Evolutionary conservation across 2,797 vertebrate species (phyloP), one percentile per base, ranked within the genome.

Genomic region (Gambelia wislizenii): DNA sequence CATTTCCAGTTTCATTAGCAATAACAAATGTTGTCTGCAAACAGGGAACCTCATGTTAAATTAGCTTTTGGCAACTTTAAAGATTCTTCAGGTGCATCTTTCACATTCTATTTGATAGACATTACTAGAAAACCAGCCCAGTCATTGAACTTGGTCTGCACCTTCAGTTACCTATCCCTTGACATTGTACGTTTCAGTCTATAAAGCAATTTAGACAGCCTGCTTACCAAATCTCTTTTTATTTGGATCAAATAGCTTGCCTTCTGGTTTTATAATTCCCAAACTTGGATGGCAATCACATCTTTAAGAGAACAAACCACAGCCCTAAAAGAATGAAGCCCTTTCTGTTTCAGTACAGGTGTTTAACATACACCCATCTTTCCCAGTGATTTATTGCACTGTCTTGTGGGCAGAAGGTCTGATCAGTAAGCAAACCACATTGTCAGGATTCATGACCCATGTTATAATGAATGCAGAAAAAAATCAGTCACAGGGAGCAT

Each of bases 321-420:
- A 3, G 1, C 0, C 2, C 3, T 4, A 13, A 56, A n/a, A 59
- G 30, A 79, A 84, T 6, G 61, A 83, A 78, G 91, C 42, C 75
- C 80, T 85, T 84, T 39, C 67, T 69, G 82, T 91, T 93, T 80
- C 39, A 6, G 59, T 90, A 87, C n/a, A 92, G 69, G 12, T 91
- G 67, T 89, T 94, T 95, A 93, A 89, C n/a, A 89, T 90, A 70
- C 9, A 70, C 8, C 0, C 78, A 6, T 67, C 85, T 79, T 85
- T 91, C 87, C 85, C 76, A 69, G 3, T 92, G 87, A 93, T 95
- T 92, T 90, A 87, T 94, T 93, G 79, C 3, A 47, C 79, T 93
- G 78, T 91, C 42, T 90, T 75, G 1, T 42, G 52, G 20, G 85
- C 78, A 69, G 84, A 94, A 94, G 89, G 72, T 85, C 64, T 92